phyloP scores from a whole-genome alignment of 1,140 invertebrate genomes.

The Monomorium pharaonis region DNA sequence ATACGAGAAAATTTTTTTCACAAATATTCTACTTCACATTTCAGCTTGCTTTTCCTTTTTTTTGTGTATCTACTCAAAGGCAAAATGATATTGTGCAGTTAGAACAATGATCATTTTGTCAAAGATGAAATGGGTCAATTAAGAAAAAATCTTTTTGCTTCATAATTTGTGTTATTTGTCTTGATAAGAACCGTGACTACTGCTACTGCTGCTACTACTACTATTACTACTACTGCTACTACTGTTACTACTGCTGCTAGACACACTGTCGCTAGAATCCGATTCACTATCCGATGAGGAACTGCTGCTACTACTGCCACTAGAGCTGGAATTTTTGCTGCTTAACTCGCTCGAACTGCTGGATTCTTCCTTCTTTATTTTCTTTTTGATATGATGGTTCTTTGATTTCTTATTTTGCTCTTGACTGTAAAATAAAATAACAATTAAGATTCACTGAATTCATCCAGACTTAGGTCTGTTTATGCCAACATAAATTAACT shows the following conservation, averaged over 20 bases:
- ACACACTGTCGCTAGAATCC: constrained; percentile 72
- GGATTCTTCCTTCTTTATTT: constrained; percentile 63
- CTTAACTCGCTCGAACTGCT: constrained; percentile 67
- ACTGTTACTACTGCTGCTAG: constrained; percentile 71
- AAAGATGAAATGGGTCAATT: neutral
- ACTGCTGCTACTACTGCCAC: constrained; percentile 65
- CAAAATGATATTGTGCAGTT: neutral
- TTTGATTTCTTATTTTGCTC: constrained; percentile 64
- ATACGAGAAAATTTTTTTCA: neutral
- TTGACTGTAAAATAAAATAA: constrained; percentile 41
- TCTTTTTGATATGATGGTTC: constrained; percentile 64
- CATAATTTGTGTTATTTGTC: constrained; percentile 8
- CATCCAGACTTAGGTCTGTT: neutral
- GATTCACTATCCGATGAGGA: constrained; percentile 75
- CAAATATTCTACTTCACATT: neutral
- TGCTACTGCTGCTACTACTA: constrained; percentile 64
- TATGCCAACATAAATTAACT: too few species aligned
- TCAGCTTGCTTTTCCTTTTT: neutral
- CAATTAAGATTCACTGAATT: neutral
- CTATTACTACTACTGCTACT: constrained; percentile 67
- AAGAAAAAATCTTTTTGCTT: neutral
- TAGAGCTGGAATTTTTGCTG: constrained; percentile 72
- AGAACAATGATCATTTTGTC: neutral
- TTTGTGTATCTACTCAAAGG: neutral
- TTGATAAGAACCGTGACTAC: constrained; percentile 33